Evolutionary conservation across 2,888 invertebrate species (phyloP), one percentile per base, ranked within the genome.

Genomic region (Miltochrista miniata): DNA sequence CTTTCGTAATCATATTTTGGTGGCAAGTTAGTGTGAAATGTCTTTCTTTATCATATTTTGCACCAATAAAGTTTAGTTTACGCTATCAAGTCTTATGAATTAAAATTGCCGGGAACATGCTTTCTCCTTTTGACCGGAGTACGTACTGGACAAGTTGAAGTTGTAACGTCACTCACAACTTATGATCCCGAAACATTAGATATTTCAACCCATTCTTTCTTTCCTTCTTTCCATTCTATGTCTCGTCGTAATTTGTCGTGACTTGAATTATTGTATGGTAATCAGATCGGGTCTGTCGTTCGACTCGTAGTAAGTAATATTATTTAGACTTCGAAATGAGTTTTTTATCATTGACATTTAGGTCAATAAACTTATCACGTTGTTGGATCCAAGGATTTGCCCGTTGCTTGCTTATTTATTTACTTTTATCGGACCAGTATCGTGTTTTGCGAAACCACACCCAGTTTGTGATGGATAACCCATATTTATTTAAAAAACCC

Each of bases 341-440:
- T 31, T 31, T 15, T 35, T 36, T 36, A 33, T 48, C 35, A 7
- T 14, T 36, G 14, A 14, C n/a, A 37, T 37, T 37, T 48, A 42
- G 41, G 45, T 45, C 38, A 54, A 37, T 56, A 51, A 34, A 33
- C 33, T 35, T 61, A 54, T 57, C 42, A 39, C 47, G 39, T 45
- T 33, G 9, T n/a, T 38, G 35, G n/a, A 45, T 36, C 47, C 34
- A 49, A 40, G 39, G 45, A 45, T 44, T 51, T 18, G 38, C 45
- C 37, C 47, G 44, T 49, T 49, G 42, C 56, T 56, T 39, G 53
- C 64, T 59, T 63, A 54, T 68, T 68, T 68, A 56, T 62, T 64
- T 63, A 61, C 59, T 39, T 54, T 70, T 79, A 79, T 83, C 76
- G 60, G 68, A 41, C 60, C 40, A 40, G 54, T 68, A 60, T 61